phyloP scores from a whole-genome alignment of 2,888 invertebrate species.

The Cerastis rubricosa region DNA sequence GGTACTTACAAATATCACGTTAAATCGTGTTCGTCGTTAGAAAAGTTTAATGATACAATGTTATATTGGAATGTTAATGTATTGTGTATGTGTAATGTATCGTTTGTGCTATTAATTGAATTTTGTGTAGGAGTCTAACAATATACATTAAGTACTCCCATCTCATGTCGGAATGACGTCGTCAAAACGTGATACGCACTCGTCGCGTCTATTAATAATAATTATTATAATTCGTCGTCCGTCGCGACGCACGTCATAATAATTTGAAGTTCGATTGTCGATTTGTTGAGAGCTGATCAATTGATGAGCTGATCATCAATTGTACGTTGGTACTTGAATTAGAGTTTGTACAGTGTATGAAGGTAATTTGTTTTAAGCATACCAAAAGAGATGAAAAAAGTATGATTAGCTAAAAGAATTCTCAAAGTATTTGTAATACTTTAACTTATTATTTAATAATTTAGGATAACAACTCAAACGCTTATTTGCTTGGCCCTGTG shows the following conservation, averaged over 20 bases:
- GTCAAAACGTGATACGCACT: constrained; percentile 25
- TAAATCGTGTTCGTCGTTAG: neutral
- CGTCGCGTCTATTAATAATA: constrained; percentile 32
- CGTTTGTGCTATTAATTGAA: too few species aligned
- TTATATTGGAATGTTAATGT: too few species aligned
- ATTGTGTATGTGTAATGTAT: too few species aligned
- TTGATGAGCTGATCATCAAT: neutral
- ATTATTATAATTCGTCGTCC: constrained; percentile 21
- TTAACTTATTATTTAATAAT: neutral
- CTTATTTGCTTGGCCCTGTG: neutral
- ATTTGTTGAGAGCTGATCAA: constrained; percentile 1
- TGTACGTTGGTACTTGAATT: constrained; percentile 9
- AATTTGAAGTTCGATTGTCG: constrained; percentile 3
- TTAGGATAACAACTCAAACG: neutral
- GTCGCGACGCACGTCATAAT: neutral
- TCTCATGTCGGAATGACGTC: constrained; percentile 24
- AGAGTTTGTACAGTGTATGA: neutral
- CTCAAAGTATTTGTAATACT: neutral
- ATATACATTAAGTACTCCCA: constrained; percentile 20
- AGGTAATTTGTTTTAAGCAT: neutral
- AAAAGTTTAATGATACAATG: too few species aligned
- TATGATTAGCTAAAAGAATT: neutral
- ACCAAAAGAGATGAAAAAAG: neutral
- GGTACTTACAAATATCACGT: neutral
- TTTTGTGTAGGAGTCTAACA: neutral